Evolutionary conservation across 2,113 vertebrate genomes (phyloP).

Genomic region (Acrocephalus arundinaceus): DNA sequence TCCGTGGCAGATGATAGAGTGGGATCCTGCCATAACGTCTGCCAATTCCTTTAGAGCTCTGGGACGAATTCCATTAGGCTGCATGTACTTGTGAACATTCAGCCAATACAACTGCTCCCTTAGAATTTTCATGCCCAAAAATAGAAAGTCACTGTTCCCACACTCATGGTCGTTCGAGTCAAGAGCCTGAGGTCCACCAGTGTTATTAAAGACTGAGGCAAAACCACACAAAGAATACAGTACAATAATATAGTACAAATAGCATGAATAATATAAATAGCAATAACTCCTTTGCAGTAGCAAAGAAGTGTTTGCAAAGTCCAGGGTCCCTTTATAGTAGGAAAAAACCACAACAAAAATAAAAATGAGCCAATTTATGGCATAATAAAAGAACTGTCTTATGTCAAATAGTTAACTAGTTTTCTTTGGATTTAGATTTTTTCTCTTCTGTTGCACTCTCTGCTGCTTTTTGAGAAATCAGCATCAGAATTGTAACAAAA

Average conservation of each 20-base stretch:
- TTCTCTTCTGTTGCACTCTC: not conserved
- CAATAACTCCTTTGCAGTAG: not conserved
- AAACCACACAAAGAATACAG: not conserved
- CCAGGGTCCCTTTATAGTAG: not conserved
- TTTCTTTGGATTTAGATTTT: not conserved
- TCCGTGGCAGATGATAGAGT: not conserved
- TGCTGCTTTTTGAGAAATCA: not conserved
- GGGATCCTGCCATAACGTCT: not conserved
- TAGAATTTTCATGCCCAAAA: not conserved
- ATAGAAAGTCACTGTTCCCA: not conserved
- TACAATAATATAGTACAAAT: not conserved
- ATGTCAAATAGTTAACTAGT: not conserved
- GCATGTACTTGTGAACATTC: not conserved
- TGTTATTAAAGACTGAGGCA: not conserved
- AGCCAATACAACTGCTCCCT: not conserved
- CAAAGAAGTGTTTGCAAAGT: not conserved
- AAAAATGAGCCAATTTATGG: not conserved
- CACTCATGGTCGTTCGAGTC: accelerated
- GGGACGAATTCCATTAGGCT: not conserved
- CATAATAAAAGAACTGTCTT: not conserved
- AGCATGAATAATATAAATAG: not conserved
- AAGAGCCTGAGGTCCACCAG: not conserved
- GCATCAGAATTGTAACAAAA: conserved; percentile 3
- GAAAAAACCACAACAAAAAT: not conserved
- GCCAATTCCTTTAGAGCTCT: not conserved